Evolutionary conservation across 2,113 vertebrate genomes (phyloP).

Genomic region (Dunckerocampus dactyliophorus): DNA sequence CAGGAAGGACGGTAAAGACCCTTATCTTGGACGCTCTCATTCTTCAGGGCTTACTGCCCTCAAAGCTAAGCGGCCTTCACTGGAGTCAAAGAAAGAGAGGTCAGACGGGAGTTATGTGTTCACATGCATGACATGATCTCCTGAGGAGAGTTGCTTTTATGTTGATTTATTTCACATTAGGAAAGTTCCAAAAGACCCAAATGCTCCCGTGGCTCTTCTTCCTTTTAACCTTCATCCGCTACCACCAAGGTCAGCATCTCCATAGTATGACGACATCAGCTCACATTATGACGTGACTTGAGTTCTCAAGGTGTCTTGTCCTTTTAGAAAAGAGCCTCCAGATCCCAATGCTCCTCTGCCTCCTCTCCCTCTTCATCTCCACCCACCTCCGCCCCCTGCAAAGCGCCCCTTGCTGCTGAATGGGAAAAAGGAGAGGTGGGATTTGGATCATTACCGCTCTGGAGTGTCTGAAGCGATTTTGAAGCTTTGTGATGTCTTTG

Average conservation of each 20-base stretch:
- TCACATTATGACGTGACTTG: slow-evolving; percentile 14
- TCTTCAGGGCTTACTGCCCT: slow-evolving; percentile 16
- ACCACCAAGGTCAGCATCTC: slow-evolving; percentile 51
- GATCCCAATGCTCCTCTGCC: slow-evolving; percentile 69
- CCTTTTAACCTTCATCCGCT: slow-evolving; percentile 69
- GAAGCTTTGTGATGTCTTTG: slow-evolving; percentile 44
- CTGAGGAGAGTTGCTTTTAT: neutral
- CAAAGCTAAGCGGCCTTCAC: slow-evolving; percentile 21
- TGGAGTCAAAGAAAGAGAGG: slow-evolving; percentile 65
- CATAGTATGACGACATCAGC: slow-evolving; percentile 18
- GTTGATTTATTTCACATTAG: slow-evolving; percentile 43
- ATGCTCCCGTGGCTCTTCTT: slow-evolving; percentile 64
- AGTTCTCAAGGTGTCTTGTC: slow-evolving; percentile 26
- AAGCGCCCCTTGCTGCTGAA: slow-evolving; percentile 50
- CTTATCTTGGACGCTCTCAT: slow-evolving; percentile 30
- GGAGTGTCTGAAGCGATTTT: slow-evolving; percentile 4
- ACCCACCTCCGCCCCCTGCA: slow-evolving; percentile 52
- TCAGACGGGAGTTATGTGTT: slow-evolving; percentile 32
- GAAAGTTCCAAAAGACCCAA: slow-evolving; percentile 63
- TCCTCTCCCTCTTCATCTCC: slow-evolving; percentile 69
- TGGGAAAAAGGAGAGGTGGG: slow-evolving; percentile 60
- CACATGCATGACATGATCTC: slow-evolving; percentile 7
- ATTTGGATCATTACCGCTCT: slow-evolving; percentile 19
- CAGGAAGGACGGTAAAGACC: slow-evolving; percentile 66
- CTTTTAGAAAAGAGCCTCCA: slow-evolving; percentile 66